These are phyloP conservation scores for Gymnocephalus cernua DNA, from an alignment of 2,113 vertebrate species.

Conservation along the genomic window DNA sequence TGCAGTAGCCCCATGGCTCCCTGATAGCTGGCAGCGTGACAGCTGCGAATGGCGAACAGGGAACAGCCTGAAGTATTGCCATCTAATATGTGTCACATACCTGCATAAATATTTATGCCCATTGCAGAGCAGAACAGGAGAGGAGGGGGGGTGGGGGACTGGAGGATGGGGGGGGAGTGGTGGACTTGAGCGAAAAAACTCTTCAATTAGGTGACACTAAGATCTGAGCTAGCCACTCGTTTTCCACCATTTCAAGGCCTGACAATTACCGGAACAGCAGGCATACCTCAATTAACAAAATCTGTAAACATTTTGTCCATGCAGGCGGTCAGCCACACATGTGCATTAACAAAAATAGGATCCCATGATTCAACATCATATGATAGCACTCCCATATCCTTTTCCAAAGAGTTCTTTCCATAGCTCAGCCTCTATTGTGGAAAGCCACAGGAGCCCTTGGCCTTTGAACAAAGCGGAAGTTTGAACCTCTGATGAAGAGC, in stretches of 20 bases:
- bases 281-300: conserved; percentile 7
- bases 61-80: conserved; percentile 84
- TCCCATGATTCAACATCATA: conserved; percentile 13
- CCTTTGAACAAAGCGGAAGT: conserved; percentile 37
- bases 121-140: conserved; percentile 67
- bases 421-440: conserved; percentile 1
- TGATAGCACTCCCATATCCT: conserved; percentile 3
- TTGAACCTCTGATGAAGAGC: conserved; percentile 35
- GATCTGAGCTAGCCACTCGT: conserved; percentile 46
- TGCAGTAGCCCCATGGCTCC: conserved; percentile 82
- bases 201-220: conserved; percentile 75
- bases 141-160: conserved; percentile 23
- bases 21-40: conserved; percentile 84
- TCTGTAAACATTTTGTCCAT: conserved; percentile 21
- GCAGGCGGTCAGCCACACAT: conserved; percentile 1
- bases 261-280: conserved; percentile 10
- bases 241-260: conserved; percentile 32
- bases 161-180: conserved; percentile 57
- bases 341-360: conserved; percentile 20
- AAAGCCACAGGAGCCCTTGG: conserved; percentile 41
- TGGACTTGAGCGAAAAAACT: conserved; percentile 69
- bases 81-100: conserved; percentile 85
- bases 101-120: conserved; percentile 87
- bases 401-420: conserved; percentile 30
- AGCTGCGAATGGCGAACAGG: conserved; percentile 84